Base-by-base conservation (phyloP, 92 coral and sea anemone species). In the Bergia sp. region DNA sequence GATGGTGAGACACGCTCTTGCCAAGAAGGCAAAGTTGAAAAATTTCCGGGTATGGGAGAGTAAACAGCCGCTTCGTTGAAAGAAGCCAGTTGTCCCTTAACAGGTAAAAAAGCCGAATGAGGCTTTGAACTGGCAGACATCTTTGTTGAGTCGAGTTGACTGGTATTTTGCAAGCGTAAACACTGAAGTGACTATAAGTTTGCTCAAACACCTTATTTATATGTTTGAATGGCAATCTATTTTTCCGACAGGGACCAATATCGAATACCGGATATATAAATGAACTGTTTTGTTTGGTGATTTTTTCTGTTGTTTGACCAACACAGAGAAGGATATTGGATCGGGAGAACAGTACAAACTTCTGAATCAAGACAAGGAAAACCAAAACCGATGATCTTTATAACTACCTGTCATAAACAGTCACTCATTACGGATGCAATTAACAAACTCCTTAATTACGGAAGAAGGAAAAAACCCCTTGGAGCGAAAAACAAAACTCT, bases 121-220 rank as follows among this genome's bases (percentile, higher is more conserved):
- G 79, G 47, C 23, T 49, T 40, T 36, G 61, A 67, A 43, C 86
- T 67, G 1, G n/a, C 11, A 7, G 86, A 84, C 87, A 84, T 84
- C 77, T 45, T 29, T 69, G 47, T 36, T 80, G 13, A 16, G 23
- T 39, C 37, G 79, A 71, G 67, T 37, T 37, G 64, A 84, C 66
- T 9, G 6, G 87, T 72, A 37, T 71, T 69, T 72, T 45, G 12
- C 79, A 23, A 50, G 79, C 4, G 87, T 72, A 84, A 84, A 84
- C 87, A 84, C 79, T 84, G 43, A 69, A 84, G 43, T 45, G 87
- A 72, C 11, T 45, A 67, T 47, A 71, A 71, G 79, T 71, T 84
- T 69, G 77, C 12, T 37, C 66, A 84, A 84, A 84, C 78, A 84
- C 87, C 87, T 84, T 73, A 84, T 84, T 84, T 84, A 84, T 42